Evolutionary conservation across 53 echinoderm and acorn worm genomes (phyloP).

Genomic region (Paracentrotus lividus): DNA sequence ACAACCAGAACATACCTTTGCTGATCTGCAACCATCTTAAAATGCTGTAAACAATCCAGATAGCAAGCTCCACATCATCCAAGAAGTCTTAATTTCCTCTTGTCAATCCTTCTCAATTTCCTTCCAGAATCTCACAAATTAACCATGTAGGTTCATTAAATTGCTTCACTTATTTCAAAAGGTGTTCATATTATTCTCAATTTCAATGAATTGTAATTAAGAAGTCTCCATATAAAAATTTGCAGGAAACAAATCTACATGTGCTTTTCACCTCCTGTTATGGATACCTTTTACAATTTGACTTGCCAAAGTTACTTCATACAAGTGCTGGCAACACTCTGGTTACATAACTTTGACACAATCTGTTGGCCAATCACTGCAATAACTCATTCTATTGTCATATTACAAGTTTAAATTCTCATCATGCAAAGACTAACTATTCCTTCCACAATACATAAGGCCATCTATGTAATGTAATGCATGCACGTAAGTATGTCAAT

Average conservation of each 20-base stretch:
- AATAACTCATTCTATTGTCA: background rate
- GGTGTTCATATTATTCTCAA: background rate
- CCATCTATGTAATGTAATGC: too few relatives aligned
- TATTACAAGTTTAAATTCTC: background rate
- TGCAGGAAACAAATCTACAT: background rate
- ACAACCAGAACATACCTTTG: background rate
- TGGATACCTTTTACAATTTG: background rate
- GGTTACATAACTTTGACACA: slow-evolving; percentile 17
- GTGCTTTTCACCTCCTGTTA: background rate
- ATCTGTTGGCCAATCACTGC: slow-evolving; percentile 5
- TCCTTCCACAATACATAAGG: too few relatives aligned
- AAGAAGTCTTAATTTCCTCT: background rate
- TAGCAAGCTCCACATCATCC: background rate
- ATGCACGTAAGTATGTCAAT: too few relatives aligned
- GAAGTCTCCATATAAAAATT: background rate
- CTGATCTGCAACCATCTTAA: slow-evolving; percentile 14
- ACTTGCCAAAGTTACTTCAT: background rate
- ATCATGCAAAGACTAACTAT: too few relatives aligned
- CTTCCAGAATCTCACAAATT: background rate
- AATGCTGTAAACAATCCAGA: background rate
- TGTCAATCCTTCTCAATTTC: background rate
- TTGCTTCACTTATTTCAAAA: background rate
- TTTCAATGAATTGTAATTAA: background rate
- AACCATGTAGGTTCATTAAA: background rate
- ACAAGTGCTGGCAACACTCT: background rate